Conservation (phyloP, 2,888 invertebrate species). For the Anarsia innoxiella region DNA sequence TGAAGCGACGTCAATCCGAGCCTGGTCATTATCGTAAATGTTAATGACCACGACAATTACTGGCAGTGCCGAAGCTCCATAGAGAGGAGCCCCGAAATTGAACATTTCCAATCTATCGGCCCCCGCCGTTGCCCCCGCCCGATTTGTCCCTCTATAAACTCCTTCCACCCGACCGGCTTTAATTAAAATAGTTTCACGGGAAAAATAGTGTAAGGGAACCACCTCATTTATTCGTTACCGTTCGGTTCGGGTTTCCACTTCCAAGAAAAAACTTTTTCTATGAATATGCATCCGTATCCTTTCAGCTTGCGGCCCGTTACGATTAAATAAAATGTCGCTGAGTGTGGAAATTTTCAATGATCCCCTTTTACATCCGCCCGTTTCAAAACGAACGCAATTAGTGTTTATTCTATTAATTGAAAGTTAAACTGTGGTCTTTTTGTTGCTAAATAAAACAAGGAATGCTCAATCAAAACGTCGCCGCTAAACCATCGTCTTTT, state of each 20-base stretch:
- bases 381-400: too few species aligned
- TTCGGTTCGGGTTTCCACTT: slow-evolving; percentile 24
- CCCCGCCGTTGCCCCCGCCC: slow-evolving; percentile 41
- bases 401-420: too few species aligned
- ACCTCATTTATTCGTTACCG: slow-evolving; percentile 37
- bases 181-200: slow-evolving; percentile 66
- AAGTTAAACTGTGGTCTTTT: too few species aligned
- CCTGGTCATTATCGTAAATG: slow-evolving; percentile 66
- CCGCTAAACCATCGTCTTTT: too few species aligned
- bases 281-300: slow-evolving; percentile 21
- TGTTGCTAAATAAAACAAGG: too few species aligned
- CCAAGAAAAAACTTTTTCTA: slow-evolving; percentile 21
- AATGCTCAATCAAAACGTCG: too few species aligned
- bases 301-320: slow-evolving; percentile 14
- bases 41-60: slow-evolving; percentile 70
- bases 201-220: slow-evolving; percentile 50
- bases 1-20: slow-evolving; percentile 52
- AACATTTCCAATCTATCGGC: slow-evolving; percentile 60
- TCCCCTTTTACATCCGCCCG: background rate
- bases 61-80: slow-evolving; percentile 44
- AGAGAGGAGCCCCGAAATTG: slow-evolving; percentile 49
- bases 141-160: slow-evolving; percentile 61
- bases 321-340: slow-evolving; percentile 3
- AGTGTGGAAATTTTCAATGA: background rate
- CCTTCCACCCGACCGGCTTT: slow-evolving; percentile 54